Evolutionary conservation across 2,888 invertebrate species (phyloP).

Genomic region (Drosophila colorata): DNA sequence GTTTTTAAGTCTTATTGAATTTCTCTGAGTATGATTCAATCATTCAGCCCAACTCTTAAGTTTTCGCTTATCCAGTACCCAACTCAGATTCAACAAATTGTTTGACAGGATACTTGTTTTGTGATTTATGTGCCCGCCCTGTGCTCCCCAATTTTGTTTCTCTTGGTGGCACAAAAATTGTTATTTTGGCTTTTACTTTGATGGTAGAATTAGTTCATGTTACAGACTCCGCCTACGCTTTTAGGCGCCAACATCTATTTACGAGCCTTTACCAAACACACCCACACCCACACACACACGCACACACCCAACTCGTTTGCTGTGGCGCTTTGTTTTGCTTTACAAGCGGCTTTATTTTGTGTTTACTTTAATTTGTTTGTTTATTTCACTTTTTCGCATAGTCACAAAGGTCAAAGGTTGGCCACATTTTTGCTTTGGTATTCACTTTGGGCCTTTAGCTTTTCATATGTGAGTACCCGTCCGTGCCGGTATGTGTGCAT

Average conservation of each 20-base stretch:
- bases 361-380: constrained; percentile 74
- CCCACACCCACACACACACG: neutral
- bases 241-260: constrained; percentile 36
- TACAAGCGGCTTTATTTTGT: constrained; percentile 57
- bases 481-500: constrained; percentile 13
- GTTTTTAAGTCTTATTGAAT: neutral
- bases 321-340: constrained; percentile 47
- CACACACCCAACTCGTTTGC: constrained; percentile 5
- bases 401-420: constrained; percentile 71
- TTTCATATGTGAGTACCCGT: constrained; percentile 13
- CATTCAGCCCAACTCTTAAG: constrained; percentile 9
- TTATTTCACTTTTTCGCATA: constrained; percentile 69
- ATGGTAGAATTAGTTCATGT: constrained; percentile 58
- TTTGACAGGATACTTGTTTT: constrained; percentile 47
- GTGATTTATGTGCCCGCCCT: constrained; percentile 34
- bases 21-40: constrained; percentile 18
- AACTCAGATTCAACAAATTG: constrained; percentile 37
- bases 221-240: constrained; percentile 37
- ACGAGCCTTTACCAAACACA: constrained; percentile 8
- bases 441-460: constrained; percentile 29
- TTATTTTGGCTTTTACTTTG: constrained; percentile 52
- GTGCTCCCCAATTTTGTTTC: constrained; percentile 6
- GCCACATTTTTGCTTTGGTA: constrained; percentile 46
- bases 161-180: constrained; percentile 29
- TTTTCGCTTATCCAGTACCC: constrained; percentile 7